Conservation (phyloP, 2,888 invertebrate species). For the Harpalus rubripes region DNA sequence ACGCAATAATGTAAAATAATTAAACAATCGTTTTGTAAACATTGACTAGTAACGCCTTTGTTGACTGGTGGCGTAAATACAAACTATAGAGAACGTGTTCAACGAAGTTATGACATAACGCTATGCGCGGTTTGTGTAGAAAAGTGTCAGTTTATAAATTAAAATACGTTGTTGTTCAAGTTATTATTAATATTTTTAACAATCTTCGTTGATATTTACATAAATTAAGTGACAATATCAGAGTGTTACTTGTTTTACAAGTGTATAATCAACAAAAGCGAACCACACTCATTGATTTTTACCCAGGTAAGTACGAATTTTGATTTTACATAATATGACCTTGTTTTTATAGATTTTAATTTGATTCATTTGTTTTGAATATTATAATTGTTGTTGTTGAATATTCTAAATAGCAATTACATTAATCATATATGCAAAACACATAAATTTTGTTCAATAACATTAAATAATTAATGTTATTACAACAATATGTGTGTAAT, state of each 20-base stretch:
- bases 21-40: background rate
- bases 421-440: constrained; percentile 2
- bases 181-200: constrained; percentile 34
- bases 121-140: constrained; percentile 57
- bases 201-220: constrained; percentile 1
- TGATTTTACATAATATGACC: constrained; percentile 57
- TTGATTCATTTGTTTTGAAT: constrained; percentile 8
- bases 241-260: background rate
- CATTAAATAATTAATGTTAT: constrained; percentile 23
- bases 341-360: constrained; percentile 50
- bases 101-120: constrained; percentile 54
- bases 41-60: constrained; percentile 22
- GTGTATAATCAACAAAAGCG: background rate
- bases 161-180: constrained; percentile 23
- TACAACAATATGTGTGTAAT: constrained; percentile 22
- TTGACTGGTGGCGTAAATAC: constrained; percentile 16
- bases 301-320: constrained; percentile 45
- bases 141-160: constrained; percentile 63
- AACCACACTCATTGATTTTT: constrained; percentile 57
- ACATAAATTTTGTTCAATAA: background rate
- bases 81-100: constrained; percentile 43
- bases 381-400: background rate
- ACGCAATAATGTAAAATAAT: background rate
- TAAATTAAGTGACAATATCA: background rate
- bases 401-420: background rate